phyloP scores from a whole-genome alignment of 2,797 vertebrate genomes.

The Onychomys arenicola region DNA sequence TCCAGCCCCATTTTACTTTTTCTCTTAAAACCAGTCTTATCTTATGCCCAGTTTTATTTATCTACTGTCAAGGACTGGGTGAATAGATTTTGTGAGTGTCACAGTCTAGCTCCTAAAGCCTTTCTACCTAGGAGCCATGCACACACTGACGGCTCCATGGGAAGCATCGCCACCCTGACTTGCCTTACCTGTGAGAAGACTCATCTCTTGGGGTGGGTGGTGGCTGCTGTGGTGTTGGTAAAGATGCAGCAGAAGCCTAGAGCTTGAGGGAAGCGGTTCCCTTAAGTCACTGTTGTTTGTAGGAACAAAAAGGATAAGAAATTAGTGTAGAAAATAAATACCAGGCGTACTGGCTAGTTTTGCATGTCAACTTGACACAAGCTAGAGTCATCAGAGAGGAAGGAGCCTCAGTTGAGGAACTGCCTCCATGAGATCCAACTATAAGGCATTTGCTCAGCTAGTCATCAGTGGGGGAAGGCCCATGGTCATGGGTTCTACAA shows the following conservation, averaged over 20 bases:
- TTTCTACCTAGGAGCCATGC: neutral
- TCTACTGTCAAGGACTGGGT: neutral
- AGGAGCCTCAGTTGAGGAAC: neutral
- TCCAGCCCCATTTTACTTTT: neutral
- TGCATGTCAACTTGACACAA: neutral
- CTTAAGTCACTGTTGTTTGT: slow-evolving; percentile 78
- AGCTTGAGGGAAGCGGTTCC: slow-evolving; percentile 71
- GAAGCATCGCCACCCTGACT: slow-evolving; percentile 29
- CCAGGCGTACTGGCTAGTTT: slow-evolving; percentile 75
- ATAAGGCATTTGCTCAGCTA: neutral
- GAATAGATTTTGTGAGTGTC: neutral
- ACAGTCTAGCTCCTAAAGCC: neutral
- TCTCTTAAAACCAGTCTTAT: neutral
- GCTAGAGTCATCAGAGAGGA: neutral
- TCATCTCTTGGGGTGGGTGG: neutral
- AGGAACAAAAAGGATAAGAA: slow-evolving; percentile 71
- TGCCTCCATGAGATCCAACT: neutral
- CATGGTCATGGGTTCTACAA: neutral
- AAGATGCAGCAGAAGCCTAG: slow-evolving; percentile 45
- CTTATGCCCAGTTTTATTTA: neutral
- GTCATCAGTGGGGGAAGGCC: neutral
- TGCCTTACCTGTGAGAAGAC: slow-evolving; percentile 28
- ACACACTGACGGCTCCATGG: neutral
- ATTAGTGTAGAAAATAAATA: slow-evolving; percentile 77
- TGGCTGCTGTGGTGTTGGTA: neutral